Base-by-base conservation (phyloP, 2,888 invertebrate genomes). In the Bursaphelenchus okinawaensis region DNA sequence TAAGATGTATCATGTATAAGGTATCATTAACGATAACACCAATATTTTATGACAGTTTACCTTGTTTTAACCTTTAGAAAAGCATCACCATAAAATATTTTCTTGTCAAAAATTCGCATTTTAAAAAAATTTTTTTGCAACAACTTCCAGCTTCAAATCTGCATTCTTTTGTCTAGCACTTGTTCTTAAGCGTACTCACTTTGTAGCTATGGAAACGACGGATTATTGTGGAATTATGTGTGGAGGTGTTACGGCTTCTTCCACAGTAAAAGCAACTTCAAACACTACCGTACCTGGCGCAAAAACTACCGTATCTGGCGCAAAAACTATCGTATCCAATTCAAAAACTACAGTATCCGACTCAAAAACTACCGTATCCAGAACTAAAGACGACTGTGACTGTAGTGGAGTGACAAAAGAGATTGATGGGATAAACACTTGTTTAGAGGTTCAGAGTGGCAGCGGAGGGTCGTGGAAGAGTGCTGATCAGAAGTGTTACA, bases 401-500 rank as follows among this genome's bases (percentile, higher is more conserved):
- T 40, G 40, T 40, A 40, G n/a, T 40, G 40, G 40, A 40, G 6
- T 40, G n/a, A 40, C 40, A n/a, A 40, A 12, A 12, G 40, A 40
- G 6, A 4, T 40, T 1, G 40, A 40, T n/a, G 40, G 40, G 40
- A n/a, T 40, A 12, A 27, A 26, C 40, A 40, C 52, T 52, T 68
- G 68, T 23, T 68, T 68, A 55, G 56, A 69, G 55, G 56, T 70
- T 16, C 23, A 59, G 52, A 55, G 54, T 16, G 55, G 55, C n/a
- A 24, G 52, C 12, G 55, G 52, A 19, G 61, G 52, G 23, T 58
- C 59, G 4, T 77, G 77, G 77, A 51, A 64, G 0, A 56, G 61
- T 0, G 74, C 69, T 2, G 76, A 76, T 58, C 62, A 69, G 8
- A 69, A 70, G 8, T 77, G 77, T 62, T 55, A 64, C 12, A 50